Percentiles rank a stretch among this genome's conserved stretches.
phyloP scores from a whole-genome alignment of 2,797 vertebrate genomes.

The Cyprinodon diabolis region DNA sequence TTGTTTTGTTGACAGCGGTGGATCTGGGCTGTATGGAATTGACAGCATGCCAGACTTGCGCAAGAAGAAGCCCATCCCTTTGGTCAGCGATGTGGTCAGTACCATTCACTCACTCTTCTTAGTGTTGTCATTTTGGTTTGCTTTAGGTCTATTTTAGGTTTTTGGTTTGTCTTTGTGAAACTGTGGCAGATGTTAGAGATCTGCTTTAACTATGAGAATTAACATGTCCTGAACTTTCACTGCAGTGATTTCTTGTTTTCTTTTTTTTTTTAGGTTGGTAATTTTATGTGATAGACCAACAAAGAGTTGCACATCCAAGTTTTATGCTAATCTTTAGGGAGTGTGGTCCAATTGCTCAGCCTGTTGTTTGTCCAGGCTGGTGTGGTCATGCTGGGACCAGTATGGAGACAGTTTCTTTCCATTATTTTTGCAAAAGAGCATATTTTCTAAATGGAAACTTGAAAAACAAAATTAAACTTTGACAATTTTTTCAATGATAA shows the following conservation, averaged over 20 bases:
- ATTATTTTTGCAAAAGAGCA: no score
- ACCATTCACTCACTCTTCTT: background rate
- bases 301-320: background rate
- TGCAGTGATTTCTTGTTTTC: background rate
- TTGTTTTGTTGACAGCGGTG: conserved; percentile 78
- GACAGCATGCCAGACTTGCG: conserved; percentile 99
- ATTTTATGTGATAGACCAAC: background rate
- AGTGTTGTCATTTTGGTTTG: conserved; percentile 30
- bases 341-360: no score
- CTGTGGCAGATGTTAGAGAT: conserved; percentile 16
- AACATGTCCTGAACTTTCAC: background rate
- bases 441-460: no score
- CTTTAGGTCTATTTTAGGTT: conserved; percentile 19
- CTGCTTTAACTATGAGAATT: conserved; percentile 1
- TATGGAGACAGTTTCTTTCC: no score
- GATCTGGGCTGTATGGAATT: conserved; percentile 94
- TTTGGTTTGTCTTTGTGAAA: conserved; percentile 41
- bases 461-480: no score
- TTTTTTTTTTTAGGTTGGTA: background rate
- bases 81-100: conserved; percentile 99
- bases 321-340: background rate
- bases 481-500: no score
- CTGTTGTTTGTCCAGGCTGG: no score
- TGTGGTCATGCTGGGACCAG: no score
- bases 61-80: conserved; percentile 93